Evolutionary conservation across 2,797 vertebrate genomes (phyloP), one percentile per base, ranked within the genome.

Genomic region (Glyptemys insculpta): DNA sequence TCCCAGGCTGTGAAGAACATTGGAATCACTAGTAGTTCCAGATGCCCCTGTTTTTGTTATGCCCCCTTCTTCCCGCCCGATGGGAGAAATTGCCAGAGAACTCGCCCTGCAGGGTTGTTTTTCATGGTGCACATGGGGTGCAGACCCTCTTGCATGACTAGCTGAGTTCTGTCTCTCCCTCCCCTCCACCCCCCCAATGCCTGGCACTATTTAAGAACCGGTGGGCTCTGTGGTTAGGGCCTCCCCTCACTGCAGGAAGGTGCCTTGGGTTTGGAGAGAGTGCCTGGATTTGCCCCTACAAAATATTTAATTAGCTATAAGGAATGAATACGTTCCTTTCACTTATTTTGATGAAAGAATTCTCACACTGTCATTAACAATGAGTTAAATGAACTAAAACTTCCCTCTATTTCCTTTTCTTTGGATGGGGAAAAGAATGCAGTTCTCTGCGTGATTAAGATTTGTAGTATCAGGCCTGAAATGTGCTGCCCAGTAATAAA

Each of bases 351-450:
- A 96, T 93, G 91, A 96, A 96, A 96, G 83, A 79, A 85, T 81
- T 95, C 93, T 94, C 88, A 59, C 93, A 6, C 83, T 96, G 89
- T 92, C 93, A 97, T 96, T 97, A 97, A 95, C 95, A 96, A 95
- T 94, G 94, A 97, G 93, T 96, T 97, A 96, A 97, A 97, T 96
- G 95, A 97, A 94, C 95, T 97, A 97, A 96, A 96, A 96, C 90
- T 97, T 98, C 97, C 96, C 96, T 97, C 95, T 98, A 95, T 97
- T 96, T 97, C 96, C 84, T 94, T 96, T 59, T 95, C 90, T 97
- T 85, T 78, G 95, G 96, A 96, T 91, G 87, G 94, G 81, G 80
- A 87, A 96, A 97, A 78, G 57, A 94, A 94, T 96, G 91, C 88
- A 86, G 96, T 87, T 97, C 95, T 98, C 96, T 97, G 95, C 94